Evolutionary conservation across 2,113 vertebrate genomes (phyloP), one percentile per base, ranked within the genome.

Genomic region (Cathartes aura): DNA sequence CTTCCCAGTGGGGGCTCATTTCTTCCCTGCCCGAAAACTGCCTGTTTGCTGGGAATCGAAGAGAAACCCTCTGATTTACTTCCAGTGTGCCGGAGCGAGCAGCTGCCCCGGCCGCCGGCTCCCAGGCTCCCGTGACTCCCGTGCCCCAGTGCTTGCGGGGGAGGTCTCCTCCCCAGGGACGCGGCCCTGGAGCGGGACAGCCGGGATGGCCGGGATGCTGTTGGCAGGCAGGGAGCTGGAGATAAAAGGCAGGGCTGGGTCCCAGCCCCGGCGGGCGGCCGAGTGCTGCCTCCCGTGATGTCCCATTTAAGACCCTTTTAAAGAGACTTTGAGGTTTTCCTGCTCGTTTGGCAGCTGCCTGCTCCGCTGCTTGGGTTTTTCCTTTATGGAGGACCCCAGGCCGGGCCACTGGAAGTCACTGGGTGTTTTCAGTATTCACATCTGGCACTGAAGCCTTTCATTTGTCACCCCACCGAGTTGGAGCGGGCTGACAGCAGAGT

Each of bases 401-500:
- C 11, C 1, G 0, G 55, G 56, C 23, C 23, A 17, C 56, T 11
- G 60, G 26, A 63, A 67, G 18, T 21, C 74, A 2, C 38, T 24
- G 56, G 4, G 20, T 63, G 78, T 24, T 78, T 58, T 43, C 5
- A 23, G 52, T 7, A 15, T 3, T 89, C 50, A 4, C 12, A 23
- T 29, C 30, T 56, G 60, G 52, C 60, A 27, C 82, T 6, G 45
- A 45, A 87, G 17, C 58, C 43, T 29, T 14, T 36, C 47, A 23
- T 21, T 64, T 5, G 0, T 45, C 92, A 50, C 58, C 40, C 27
- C 2, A 5, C 27, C 0, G 1, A 7, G 32, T 2, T 0, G 0
- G 64, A 36, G 82, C 15, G 2, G n/a, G 53, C 45, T 84, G 62
- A 66, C 71, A 55, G 45, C 47, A 16, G 29, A 38, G 72, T 84